A percentile compares a stretch with the other conserved stretches of the same genome.
These are phyloP conservation scores for Arrhopalites spinosus DNA, from an alignment of 2,888 invertebrate genomes.

Conservation along the genomic window DNA sequence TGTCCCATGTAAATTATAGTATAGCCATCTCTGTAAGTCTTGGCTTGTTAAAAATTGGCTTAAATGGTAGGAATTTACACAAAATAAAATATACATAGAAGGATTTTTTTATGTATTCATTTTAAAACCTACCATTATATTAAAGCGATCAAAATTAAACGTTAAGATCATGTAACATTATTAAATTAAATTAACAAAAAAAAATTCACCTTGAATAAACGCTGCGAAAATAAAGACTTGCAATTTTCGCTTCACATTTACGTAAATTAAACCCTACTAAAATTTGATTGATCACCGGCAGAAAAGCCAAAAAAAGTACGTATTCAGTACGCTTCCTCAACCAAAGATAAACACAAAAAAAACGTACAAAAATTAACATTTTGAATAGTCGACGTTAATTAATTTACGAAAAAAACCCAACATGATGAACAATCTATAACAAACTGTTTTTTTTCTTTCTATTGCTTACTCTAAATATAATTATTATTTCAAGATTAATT, in stretches of 20 bases:
- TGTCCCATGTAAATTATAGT: no score
- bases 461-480: background rate
- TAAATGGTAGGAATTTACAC: no score
- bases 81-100: no score
- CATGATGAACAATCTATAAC: background rate
- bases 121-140: no score
- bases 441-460: constrained; percentile 15
- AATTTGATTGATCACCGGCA: constrained; percentile 22
- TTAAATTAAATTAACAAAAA: no score
- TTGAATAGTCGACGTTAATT: background rate
- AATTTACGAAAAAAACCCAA: background rate
- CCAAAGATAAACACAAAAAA: background rate
- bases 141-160: no score
- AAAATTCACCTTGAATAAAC: no score
- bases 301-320: background rate
- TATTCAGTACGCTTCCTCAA: background rate
- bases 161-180: no score
- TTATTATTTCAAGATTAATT: constrained; percentile 2
- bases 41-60: no score
- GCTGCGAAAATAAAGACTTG: background rate
- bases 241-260: background rate
- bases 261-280: background rate
- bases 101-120: no score
- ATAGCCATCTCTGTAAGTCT: no score
- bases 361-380: constrained; percentile 4